Conservation (phyloP, 1,140 invertebrate species). For the Drosophila santomea region DNA sequence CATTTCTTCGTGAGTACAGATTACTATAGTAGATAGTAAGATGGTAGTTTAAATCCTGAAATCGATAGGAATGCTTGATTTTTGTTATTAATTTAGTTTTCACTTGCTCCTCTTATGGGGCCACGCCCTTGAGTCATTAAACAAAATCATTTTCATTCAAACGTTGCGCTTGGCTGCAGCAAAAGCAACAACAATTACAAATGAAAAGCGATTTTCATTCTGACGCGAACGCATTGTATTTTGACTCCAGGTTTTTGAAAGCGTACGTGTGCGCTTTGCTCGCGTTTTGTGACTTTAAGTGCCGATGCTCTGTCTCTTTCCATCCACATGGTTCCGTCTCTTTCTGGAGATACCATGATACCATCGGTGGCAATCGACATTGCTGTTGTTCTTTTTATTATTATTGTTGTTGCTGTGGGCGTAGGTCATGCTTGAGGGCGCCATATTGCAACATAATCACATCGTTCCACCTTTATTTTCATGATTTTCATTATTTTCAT, state of each 20-base stretch:
- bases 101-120: slow-evolving; percentile 1
- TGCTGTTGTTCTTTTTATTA: slow-evolving; percentile 41
- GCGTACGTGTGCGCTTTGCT: slow-evolving; percentile 16
- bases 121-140: slow-evolving; percentile 12
- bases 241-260: slow-evolving; percentile 25
- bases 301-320: slow-evolving; percentile 4
- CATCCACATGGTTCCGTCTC: not conserved
- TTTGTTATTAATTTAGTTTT: slow-evolving; percentile 1
- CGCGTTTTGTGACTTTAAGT: slow-evolving; percentile 16
- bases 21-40: no score
- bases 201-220: slow-evolving; percentile 48
- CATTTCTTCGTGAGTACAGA: slow-evolving; percentile 89
- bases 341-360: slow-evolving; percentile 7
- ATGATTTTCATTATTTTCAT: slow-evolving; percentile 42
- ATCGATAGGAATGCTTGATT: no score
- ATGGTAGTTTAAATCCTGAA: no score
- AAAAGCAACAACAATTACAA: slow-evolving; percentile 18
- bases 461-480: slow-evolving; percentile 79
- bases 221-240: slow-evolving; percentile 32
- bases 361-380: slow-evolving; percentile 31
- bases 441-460: slow-evolving; percentile 81
- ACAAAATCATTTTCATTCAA: slow-evolving; percentile 34
- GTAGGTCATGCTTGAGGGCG: slow-evolving; percentile 77
- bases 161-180: slow-evolving; percentile 42
- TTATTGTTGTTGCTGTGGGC: slow-evolving; percentile 51